Conservation (phyloP, 2,113 vertebrate genomes). For the Lophius piscatorius region DNA sequence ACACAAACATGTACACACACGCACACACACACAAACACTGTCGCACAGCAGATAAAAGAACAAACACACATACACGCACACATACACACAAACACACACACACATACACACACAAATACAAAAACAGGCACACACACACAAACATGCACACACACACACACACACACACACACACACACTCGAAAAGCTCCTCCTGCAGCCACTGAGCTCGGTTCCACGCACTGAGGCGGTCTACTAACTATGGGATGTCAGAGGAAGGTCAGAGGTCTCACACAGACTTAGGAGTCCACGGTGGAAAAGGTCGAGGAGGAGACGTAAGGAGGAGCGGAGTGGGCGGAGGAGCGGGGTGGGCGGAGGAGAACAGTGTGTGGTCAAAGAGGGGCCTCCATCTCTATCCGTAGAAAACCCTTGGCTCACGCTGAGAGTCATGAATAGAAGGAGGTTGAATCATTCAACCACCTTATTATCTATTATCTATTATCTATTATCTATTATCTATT, state of each 20-base stretch:
- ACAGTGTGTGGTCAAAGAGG: constrained; percentile 2
- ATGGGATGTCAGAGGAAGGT: constrained; percentile 43
- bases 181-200: constrained; percentile 3
- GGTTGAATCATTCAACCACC: constrained; percentile 19
- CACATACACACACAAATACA: no score
- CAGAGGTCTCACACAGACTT: constrained; percentile 39
- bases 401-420: neutral
- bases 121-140: no score
- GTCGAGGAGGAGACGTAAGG: no score
- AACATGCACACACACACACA: no score
- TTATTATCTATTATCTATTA: constrained; percentile 12
- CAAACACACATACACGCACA: no score
- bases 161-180: no score
- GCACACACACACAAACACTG: no score
- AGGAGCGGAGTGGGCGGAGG: constrained; percentile 7
- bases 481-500: constrained; percentile 9
- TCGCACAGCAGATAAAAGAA: no score
- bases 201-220: constrained; percentile 21
- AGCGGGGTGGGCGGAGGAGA: constrained; percentile 13
- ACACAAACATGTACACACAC: no score
- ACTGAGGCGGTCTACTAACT: constrained; percentile 33
- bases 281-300: constrained; percentile 30
- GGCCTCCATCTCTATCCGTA: neutral
- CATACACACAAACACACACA: no score
- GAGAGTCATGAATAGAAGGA: constrained; percentile 8